Conservation (phyloP, 2,113 vertebrate genomes). For the Halcyon senegalensis region DNA sequence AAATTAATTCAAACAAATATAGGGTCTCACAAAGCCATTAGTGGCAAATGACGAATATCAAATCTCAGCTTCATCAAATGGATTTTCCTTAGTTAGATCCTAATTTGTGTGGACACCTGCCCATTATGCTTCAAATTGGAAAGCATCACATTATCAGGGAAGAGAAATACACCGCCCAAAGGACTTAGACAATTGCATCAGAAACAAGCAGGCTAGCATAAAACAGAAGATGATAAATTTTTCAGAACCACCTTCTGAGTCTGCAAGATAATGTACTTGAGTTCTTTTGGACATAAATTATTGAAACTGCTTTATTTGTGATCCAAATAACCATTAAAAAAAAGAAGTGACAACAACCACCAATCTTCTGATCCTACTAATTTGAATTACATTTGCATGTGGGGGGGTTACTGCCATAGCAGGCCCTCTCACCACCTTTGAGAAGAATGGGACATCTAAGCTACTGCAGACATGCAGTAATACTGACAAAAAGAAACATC, state of each 20-base stretch:
- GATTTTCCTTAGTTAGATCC: conserved; percentile 7
- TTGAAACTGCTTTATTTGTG: conserved; percentile 61
- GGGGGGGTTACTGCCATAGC: not conserved
- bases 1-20: conserved; percentile 27
- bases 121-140: conserved; percentile 57
- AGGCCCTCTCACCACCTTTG: not conserved
- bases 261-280: conserved; percentile 57
- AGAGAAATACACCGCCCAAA: conserved; percentile 42
- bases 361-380: not conserved
- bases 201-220: conserved; percentile 51
- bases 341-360: not conserved
- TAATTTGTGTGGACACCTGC: conserved; percentile 61
- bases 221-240: conserved; percentile 73
- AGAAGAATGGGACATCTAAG: not conserved
- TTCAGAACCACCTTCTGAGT: conserved; percentile 72
- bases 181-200: conserved; percentile 56
- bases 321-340: not conserved
- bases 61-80: not conserved
- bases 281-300: conserved; percentile 63
- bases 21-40: conserved; percentile 1
- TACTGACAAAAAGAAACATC: not conserved
- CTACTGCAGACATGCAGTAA: not conserved
- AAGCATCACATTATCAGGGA: conserved; percentile 50
- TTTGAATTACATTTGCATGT: not conserved
- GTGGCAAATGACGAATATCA: not conserved